These are phyloP conservation scores for Drosophila pegasa DNA, from an alignment of 2,888 invertebrate species.

Conservation along the genomic window DNA sequence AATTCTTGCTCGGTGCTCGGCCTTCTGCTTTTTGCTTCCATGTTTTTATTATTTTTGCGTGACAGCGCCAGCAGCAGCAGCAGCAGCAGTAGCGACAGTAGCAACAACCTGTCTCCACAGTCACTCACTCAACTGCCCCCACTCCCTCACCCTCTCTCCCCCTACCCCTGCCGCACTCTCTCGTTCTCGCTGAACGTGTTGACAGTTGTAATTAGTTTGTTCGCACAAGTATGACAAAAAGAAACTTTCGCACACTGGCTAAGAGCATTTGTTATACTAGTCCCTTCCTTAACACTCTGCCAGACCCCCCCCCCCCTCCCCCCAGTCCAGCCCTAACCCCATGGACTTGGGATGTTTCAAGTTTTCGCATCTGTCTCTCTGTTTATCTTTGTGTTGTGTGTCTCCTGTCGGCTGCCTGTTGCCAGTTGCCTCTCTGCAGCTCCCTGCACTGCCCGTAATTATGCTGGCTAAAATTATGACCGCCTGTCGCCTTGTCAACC, in stretches of 20 bases:
- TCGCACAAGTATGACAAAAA: constrained; percentile 80
- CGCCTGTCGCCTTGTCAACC: constrained; percentile 68
- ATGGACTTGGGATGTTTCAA: constrained; percentile 25
- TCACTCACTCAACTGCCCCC: constrained; percentile 6
- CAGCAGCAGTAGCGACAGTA: constrained; percentile 29
- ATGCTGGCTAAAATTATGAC: constrained; percentile 74
- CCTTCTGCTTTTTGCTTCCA: constrained; percentile 30
- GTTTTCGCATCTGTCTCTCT: constrained; percentile 50
- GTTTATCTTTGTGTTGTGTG: constrained; percentile 29
- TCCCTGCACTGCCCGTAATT: constrained; percentile 63
- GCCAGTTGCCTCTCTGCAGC: not conserved
- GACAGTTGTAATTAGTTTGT: constrained; percentile 81
- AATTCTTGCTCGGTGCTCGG: constrained; percentile 48
- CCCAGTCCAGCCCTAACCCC: not conserved
- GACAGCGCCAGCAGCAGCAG: constrained; percentile 48
- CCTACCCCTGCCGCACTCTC: not conserved
- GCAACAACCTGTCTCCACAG: constrained; percentile 42
- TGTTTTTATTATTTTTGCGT: constrained; percentile 57
- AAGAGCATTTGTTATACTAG: constrained; percentile 48
- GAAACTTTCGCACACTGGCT: constrained; percentile 59
- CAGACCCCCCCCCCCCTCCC: not conserved
- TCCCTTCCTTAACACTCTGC: constrained; percentile 14
- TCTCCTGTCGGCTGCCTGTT: constrained; percentile 15
- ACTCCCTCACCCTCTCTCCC: not conserved
- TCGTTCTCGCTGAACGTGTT: constrained; percentile 58